Base-by-base conservation (phyloP, 1,140 invertebrate genomes). In the Caenorhabditis inopinata region DNA sequence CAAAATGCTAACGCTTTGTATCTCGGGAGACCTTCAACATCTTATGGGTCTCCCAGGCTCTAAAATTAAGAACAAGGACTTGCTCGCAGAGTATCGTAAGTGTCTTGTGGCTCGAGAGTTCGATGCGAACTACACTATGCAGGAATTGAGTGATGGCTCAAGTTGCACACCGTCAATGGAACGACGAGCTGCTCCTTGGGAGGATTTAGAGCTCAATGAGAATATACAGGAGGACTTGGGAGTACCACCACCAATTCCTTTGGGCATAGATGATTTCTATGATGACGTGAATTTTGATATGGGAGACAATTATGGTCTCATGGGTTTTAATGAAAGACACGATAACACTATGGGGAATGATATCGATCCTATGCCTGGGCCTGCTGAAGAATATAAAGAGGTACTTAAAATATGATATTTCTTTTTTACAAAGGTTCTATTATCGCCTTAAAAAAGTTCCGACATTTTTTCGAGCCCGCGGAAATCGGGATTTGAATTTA, bases 1-100 rank as follows among this genome's bases (percentile, higher is more conserved):
- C 87, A 91, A 95, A 84, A 90, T 96, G 18, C 98, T 98, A 96
- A 95, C 97, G 87, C 97, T 96, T 95, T 98, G 98, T 88, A 96
- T 98, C 91, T 98, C 95, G 0, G 96, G 95, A 1, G 94, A 68
- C 7, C 18, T 79, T 7, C 42, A 53, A 14, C 38, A 79, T 29
- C 32, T 79, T 0, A 79, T 68, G 53, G 18, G 38, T 16, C 38
- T 18, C 7, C 53, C 53, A 0, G 77, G 77, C 1, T 1, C n/a
- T 18, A 11, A 9, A 21, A 68, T 68, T 18, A 6, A 21, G 0
- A 68, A 68, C 25, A 2, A 7, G 12, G 32, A 68, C 3, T 18
- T 68, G 16, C 32, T 68, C 0, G 2, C 0, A 2, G 18, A 21
- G 12, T 68, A 68, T 11, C 14, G 32, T 1, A 38, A 21, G 21